phyloP scores from a whole-genome alignment of 1,140 invertebrate species.

The Cyclargus thomasi region DNA sequence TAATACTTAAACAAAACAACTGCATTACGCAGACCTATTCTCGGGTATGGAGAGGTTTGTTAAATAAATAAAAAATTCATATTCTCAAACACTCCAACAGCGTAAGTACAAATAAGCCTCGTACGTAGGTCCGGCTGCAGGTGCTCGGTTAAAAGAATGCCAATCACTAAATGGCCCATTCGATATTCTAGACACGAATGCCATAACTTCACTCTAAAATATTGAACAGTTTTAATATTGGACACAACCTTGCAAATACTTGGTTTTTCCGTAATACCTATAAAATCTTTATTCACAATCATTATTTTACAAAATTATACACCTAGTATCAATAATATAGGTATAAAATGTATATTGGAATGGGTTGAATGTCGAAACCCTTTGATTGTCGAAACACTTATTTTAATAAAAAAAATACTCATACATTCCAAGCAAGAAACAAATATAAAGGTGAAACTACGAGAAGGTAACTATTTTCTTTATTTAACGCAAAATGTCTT shows the following conservation, averaged over 20 bases:
- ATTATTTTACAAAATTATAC: too few relatives aligned
- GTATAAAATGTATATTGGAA: too few relatives aligned
- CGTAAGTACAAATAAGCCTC: constrained; percentile 20
- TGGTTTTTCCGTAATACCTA: neutral
- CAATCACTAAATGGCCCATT: constrained; percentile 20
- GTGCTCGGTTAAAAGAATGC: constrained; percentile 11
- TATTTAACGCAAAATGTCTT: constrained; percentile 21
- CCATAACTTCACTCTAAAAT: constrained; percentile 6
- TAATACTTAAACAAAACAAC: constrained; percentile 9
- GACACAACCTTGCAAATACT: neutral
- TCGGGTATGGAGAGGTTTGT: constrained; percentile 19
- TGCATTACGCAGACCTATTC: constrained; percentile 21
- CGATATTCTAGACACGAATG: constrained; percentile 18
- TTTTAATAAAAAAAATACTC: too few relatives aligned
- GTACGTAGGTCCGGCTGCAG: constrained; percentile 11
- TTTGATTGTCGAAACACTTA: too few relatives aligned
- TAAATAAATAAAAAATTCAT: constrained; percentile 23
- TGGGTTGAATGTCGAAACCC: too few relatives aligned
- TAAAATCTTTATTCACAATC: too few relatives aligned
- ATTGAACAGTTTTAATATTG: neutral
- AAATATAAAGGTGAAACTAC: neutral
- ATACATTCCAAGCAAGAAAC: too few relatives aligned
- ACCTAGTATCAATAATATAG: too few relatives aligned
- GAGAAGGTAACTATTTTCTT: neutral
- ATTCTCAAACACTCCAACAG: constrained; percentile 17